Evolutionary conservation across 2,888 invertebrate genomes (phyloP).

Genomic region (Labia minor): DNA sequence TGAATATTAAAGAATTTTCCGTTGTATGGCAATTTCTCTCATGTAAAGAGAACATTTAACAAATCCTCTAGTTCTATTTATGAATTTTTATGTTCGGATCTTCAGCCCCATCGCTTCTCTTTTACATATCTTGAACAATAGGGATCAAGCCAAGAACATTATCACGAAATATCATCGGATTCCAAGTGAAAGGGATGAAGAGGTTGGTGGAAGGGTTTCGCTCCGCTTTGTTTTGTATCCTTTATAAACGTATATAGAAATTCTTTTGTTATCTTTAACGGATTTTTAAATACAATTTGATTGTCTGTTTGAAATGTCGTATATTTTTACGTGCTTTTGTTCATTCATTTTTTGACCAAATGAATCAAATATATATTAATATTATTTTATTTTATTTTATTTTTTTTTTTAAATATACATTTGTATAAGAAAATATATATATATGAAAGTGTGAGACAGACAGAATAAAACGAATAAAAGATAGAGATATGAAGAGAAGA

Average conservation of each 20-base stretch:
- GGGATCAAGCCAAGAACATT: not conserved
- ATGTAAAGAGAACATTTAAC: not conserved
- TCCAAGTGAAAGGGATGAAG: too few species aligned
- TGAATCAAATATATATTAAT: not conserved
- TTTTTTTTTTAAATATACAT: not conserved
- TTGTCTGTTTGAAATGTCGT: not conserved
- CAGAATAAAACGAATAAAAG: not conserved
- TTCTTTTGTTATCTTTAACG: not conserved
- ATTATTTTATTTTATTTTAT: not conserved
- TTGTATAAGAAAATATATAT: not conserved
- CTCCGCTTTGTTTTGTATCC: not conserved
- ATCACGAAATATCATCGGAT: not conserved
- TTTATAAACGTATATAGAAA: not conserved
- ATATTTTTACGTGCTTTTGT: not conserved
- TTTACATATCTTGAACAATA: not conserved
- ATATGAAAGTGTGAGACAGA: not conserved
- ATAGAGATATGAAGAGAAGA: not conserved
- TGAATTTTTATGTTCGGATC: too few species aligned
- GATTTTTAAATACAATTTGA: constrained; percentile 5
- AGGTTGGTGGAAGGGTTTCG: too few species aligned
- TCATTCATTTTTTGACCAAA: not conserved
- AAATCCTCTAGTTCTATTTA: constrained; percentile 1
- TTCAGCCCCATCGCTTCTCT: too few species aligned
- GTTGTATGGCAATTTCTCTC: too few species aligned
- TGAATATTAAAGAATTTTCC: too few species aligned